Base-by-base conservation (phyloP, 37 sponge, comb jelly and placozoan species). In the Bolinopsis microptera region DNA sequence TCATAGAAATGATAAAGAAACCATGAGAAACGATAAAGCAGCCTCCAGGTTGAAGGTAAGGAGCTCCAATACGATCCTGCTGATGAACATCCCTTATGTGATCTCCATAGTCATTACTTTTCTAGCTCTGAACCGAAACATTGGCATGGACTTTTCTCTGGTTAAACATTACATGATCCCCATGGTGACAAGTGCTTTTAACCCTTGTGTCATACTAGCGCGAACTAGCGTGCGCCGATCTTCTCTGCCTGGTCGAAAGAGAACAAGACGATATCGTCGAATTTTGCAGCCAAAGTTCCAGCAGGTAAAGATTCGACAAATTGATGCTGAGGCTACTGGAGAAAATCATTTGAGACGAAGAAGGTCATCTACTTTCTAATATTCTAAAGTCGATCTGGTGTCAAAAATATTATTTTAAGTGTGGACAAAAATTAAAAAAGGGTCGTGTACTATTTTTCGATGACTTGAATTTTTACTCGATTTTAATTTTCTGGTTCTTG, bases 131-230 rank as follows among this genome's bases (percentile, higher is more conserved):
- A 48, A 48, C 38, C 35, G 35, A 8, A 23, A 80, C 38, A 21
- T 80, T 0, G 38, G 38, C 1, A 27, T 80, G 13, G 83, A 80
- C 23, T 80, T 80, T 38, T 22, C 31, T 35, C 18, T 80, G 8
- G 83, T 80, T 2, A 80, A 80, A 35, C 83, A 80, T 38, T 80
- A 80, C 83, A 27, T 80, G 28, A 36, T 80, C 5, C 83, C 83
- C 36, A 80, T 80, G 1, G 23, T 80, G 16, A 80, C 83, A 21
- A 80, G 83, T 31, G 83, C 83, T 2, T 80, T 80, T 27, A 80
- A 80, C 38, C 83, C 83, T 13, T 80, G 83, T 80, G 83, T 80
- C 83, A 80, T 80, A n/a, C n/a, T n/a, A n/a, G n/a, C n/a, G n/a
- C n/a, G 61, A 13, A 48, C 61, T 18, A 48, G 13, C 61, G 13